Conservation (phyloP, 2,888 invertebrate species). For the Mesorhabditis belari region DNA sequence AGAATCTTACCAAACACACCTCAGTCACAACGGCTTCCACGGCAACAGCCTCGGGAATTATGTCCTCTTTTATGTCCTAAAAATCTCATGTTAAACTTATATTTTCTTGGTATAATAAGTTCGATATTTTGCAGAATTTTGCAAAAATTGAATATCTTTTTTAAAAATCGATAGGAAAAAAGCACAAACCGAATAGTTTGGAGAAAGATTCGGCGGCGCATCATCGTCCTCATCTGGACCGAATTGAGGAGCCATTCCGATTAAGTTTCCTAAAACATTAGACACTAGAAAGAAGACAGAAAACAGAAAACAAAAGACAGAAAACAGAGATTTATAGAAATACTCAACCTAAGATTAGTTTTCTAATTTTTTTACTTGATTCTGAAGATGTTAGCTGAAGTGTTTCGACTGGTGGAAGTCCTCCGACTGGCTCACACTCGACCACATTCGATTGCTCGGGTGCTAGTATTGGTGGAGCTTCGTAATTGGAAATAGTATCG, state of each 20-base stretch:
- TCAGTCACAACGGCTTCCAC: background rate
- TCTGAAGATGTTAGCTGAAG: background rate
- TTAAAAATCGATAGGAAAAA: too few species aligned
- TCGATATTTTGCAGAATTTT: too few species aligned
- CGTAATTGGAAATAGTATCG: background rate
- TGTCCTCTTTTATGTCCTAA: too few species aligned
- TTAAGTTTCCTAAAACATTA: too few species aligned
- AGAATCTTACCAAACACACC: background rate
- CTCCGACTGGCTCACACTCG: background rate
- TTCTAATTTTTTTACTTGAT: background rate
- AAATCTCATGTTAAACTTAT: too few species aligned
- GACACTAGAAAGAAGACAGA: too few species aligned
- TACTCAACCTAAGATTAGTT: too few species aligned
- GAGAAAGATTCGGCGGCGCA: constrained; percentile 23
- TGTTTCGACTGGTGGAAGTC: background rate
- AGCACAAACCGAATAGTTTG: constrained; percentile 3
- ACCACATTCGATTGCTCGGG: background rate
- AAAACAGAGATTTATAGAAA: too few species aligned
- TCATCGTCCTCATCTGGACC: background rate
- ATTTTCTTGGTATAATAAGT: too few species aligned
- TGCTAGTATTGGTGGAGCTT: background rate
- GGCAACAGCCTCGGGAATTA: background rate
- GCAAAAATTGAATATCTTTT: too few species aligned
- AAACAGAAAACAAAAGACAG: too few species aligned
- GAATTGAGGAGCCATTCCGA: too few species aligned